Percentiles rank a stretch among this genome's conserved stretches.
These are phyloP conservation scores for Ellobius talpinus DNA, from an alignment of 2,113 vertebrate genomes.

Conservation along the genomic window DNA sequence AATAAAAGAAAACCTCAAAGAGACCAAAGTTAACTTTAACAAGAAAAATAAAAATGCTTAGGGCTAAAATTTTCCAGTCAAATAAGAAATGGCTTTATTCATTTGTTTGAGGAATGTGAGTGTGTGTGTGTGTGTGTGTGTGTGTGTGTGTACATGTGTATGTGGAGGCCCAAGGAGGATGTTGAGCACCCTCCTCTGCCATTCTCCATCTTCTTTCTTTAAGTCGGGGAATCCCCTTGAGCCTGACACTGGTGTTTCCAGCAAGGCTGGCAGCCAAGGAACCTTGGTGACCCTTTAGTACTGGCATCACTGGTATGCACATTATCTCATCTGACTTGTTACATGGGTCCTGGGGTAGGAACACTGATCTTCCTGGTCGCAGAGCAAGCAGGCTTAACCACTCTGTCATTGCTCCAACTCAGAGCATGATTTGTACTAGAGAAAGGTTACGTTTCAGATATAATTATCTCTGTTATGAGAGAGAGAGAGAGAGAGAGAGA, in stretches of 20 bases:
- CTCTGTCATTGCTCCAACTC: not conserved
- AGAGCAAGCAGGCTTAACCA: not conserved
- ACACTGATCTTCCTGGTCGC: not conserved
- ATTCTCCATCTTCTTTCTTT: not conserved
- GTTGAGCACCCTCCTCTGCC: not conserved
- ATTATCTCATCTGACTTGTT: not conserved
- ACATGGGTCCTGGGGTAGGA: not conserved
- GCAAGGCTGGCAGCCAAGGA: not conserved
- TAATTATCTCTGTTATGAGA: not conserved
- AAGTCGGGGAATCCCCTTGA: not conserved
- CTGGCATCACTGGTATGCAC: accelerated
- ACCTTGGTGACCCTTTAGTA: not conserved
- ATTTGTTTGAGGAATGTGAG: not conserved
- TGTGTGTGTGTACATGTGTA: not conserved
- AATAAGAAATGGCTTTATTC: not conserved
- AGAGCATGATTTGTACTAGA: not conserved
- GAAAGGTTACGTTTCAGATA: not conserved
- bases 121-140: not conserved
- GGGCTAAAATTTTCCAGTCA: not conserved
- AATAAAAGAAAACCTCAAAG: conserved; percentile 37
- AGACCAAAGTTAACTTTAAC: not conserved
- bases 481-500: not conserved
- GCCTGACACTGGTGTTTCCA: not conserved
- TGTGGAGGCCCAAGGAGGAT: not conserved
- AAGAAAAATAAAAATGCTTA: not conserved